Base-by-base conservation (phyloP, 2,888 invertebrate species). In the Apamea epomidion region DNA sequence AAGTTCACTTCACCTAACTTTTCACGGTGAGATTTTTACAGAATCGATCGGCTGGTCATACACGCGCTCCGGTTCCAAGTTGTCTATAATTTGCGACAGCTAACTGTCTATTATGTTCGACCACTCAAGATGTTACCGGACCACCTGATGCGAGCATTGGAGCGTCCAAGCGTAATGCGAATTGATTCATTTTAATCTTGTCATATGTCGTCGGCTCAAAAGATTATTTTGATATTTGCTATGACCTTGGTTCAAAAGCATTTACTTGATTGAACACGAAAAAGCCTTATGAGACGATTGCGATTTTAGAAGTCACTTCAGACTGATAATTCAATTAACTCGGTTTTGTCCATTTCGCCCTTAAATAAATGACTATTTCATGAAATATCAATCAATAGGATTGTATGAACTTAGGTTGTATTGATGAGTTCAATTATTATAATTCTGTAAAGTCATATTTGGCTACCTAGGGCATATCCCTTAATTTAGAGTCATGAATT, bases 161-260 rank as follows among this genome's bases (percentile, higher is more conserved):
- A 48, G 37, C 7, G 18, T 58, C 25, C 29, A 60, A 67, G 8
- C 78, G 70, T 83, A 78, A 84, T 64, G 6, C 70, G 48, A 78
- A 65, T 78, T 58, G 69, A 84, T 60, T 54, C 32, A 74, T 69
- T 76, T 51, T 65, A 70, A 65, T 70, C n/a, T 25, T 29, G 45
- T 45, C 32, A 54, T 68, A 16, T 21, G 48, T 58, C 16, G 45
- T 58, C 16, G 18, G 21, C 21, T 48, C 18, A 29, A 58, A 51
- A 81, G 21, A 54, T 32, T 48, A 58, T n/a, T 45, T 37, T 18
- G 29, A 58, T 42, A 29, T 25, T n/a, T 51, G 32, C 21, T n/a
- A 29, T 60, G 67, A 51, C 32, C 32, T 32, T 16, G 12, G 48
- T 48, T 32, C 12, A 51, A 48, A 45, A n/a, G 25, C 37, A 58